These are phyloP conservation scores for Protomyctophum bolini DNA, from an alignment of 2,113 vertebrate species.

Conservation along the genomic window DNA sequence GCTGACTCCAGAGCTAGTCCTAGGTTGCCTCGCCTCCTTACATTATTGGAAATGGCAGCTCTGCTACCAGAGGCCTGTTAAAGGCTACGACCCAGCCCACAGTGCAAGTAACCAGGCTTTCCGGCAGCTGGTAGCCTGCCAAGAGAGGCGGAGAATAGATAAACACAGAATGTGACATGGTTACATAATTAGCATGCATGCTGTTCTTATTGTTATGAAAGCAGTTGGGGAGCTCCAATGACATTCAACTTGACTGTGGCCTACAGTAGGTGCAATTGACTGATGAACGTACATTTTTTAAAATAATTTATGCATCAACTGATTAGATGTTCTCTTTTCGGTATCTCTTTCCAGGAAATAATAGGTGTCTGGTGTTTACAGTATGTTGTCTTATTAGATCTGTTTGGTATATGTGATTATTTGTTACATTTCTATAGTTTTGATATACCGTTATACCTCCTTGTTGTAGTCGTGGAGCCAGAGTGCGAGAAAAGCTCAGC, in stretches of 20 bases:
- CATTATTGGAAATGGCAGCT: slow-evolving; percentile 29
- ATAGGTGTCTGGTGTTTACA: neutral
- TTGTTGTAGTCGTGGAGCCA: slow-evolving; percentile 83
- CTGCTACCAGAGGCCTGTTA: slow-evolving; percentile 16
- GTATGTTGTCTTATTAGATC: neutral
- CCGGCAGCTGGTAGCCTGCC: slow-evolving; percentile 26
- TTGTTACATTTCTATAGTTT: no score
- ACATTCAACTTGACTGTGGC: neutral
- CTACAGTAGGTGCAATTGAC: neutral
- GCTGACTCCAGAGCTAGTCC: slow-evolving; percentile 8
- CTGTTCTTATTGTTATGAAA: neutral
- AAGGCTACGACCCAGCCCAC: slow-evolving; percentile 12
- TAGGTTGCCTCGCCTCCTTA: neutral
- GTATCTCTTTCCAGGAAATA: neutral
- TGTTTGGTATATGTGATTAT: neutral
- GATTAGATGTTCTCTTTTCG: neutral
- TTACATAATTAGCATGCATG: slow-evolving; percentile 19
- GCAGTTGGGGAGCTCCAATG: slow-evolving; percentile 5
- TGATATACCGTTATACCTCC: neutral
- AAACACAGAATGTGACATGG: slow-evolving; percentile 32
- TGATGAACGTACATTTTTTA: neutral
- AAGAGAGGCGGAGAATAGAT: slow-evolving; percentile 18
- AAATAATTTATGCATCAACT: neutral
- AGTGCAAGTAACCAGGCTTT: slow-evolving; percentile 29
- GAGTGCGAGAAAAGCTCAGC: slow-evolving; percentile 98